phyloP scores from a whole-genome alignment of 1,140 invertebrate species.

The Adelges cooleyi region DNA sequence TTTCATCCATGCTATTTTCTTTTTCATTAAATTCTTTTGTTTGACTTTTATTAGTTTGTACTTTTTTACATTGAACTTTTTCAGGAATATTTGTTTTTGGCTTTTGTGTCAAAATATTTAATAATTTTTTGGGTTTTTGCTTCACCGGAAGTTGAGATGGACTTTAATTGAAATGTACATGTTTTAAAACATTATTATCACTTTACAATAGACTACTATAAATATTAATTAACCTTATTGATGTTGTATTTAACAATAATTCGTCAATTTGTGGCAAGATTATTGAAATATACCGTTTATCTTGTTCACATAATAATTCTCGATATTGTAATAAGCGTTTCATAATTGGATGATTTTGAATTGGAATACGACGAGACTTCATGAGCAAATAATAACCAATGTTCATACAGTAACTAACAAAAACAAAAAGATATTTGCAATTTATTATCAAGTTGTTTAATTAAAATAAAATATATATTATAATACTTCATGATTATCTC shows the following conservation, averaged over 20 bases:
- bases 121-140: slow-evolving; percentile 3
- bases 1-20: background rate
- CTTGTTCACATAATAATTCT: slow-evolving; percentile 53
- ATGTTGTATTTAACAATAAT: background rate
- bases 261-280: slow-evolving; percentile 4
- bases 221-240: too few relatives aligned
- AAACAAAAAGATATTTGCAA: slow-evolving; percentile 29
- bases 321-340: slow-evolving; percentile 69
- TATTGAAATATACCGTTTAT: slow-evolving; percentile 9
- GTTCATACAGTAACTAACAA: slow-evolving; percentile 65
- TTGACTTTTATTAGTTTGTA: background rate
- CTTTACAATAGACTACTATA: too few relatives aligned
- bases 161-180: too few relatives aligned
- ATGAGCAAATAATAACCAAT: slow-evolving; percentile 75
- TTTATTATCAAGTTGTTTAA: slow-evolving; percentile 47
- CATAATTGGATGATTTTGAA: slow-evolving; percentile 73
- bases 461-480: slow-evolving; percentile 34
- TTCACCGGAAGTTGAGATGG: background rate
- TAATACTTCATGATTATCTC: slow-evolving; percentile 43
- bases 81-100: background rate
- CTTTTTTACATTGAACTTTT: background rate
- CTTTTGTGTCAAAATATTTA: background rate
- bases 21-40: background rate
- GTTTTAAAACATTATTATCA: too few relatives aligned
- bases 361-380: slow-evolving; percentile 55